These are phyloP conservation scores for Octodon degus DNA, from an alignment of 2,113 vertebrate species.

Conservation along the genomic window DNA sequence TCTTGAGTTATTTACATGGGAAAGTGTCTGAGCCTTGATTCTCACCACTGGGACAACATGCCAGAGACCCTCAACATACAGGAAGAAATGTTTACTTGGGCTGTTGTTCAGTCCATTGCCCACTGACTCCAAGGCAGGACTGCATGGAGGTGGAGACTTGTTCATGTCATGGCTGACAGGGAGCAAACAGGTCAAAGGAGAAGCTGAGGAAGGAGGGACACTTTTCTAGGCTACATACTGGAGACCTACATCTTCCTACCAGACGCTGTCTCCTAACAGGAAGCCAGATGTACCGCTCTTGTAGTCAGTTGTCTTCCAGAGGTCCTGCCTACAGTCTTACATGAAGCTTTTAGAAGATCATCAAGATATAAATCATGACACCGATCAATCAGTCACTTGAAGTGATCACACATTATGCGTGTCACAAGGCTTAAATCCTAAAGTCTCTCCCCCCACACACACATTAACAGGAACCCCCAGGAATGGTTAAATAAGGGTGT, in stretches of 20 bases:
- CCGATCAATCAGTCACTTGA: no score
- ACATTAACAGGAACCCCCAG: not conserved
- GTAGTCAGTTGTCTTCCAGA: not conserved
- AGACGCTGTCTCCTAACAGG: no score
- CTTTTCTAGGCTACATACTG: not conserved
- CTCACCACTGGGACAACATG: not conserved
- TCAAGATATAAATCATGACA: not conserved
- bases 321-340: not conserved
- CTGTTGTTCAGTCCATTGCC: not conserved
- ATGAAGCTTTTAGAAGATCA: not conserved
- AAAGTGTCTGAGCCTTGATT: not conserved
- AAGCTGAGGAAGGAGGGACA: not conserved
- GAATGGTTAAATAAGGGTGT: not conserved
- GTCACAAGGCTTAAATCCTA: not conserved
- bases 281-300: not conserved
- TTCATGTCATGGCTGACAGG: not conserved
- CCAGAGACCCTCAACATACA: not conserved
- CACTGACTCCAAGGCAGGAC: not conserved
- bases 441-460: not conserved
- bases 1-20: not conserved
- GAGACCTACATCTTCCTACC: not conserved
- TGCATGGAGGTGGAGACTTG: not conserved
- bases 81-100: not conserved
- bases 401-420: not conserved
- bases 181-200: not conserved